phyloP scores from a whole-genome alignment of 2,888 invertebrate species.

The Drosophila pseudotalamancana region DNA sequence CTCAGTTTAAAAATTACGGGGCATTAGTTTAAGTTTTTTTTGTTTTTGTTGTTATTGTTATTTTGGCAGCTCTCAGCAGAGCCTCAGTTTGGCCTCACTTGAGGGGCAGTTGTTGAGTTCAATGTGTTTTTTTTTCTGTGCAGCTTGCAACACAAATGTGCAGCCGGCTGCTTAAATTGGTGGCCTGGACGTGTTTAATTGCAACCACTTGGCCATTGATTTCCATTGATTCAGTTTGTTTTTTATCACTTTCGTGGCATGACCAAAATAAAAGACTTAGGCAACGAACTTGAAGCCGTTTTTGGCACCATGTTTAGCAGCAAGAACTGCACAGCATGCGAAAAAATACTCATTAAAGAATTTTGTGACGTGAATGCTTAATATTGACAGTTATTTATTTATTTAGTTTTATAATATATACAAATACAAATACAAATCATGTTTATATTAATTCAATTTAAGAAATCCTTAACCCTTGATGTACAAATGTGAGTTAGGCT shows the following conservation, averaged over 20 bases:
- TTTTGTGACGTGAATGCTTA: neutral
- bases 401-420: too few relatives aligned
- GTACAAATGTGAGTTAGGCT: too few relatives aligned
- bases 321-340: neutral
- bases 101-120: slow-evolving; percentile 50
- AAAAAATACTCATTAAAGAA: neutral
- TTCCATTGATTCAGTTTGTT: slow-evolving; percentile 12
- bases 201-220: slow-evolving; percentile 31
- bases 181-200: slow-evolving; percentile 53
- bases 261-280: slow-evolving; percentile 76
- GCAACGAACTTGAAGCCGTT: slow-evolving; percentile 66
- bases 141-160: slow-evolving; percentile 52
- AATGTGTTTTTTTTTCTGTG: slow-evolving; percentile 51
- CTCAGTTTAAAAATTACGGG: slow-evolving; percentile 41
- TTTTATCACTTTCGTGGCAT: slow-evolving; percentile 32
- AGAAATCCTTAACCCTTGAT: too few relatives aligned
- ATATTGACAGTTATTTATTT: neutral
- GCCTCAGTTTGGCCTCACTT: slow-evolving; percentile 25
- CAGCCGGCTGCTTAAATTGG: slow-evolving; percentile 56
- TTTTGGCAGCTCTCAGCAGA: slow-evolving; percentile 33
- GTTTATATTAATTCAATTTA: too few relatives aligned
- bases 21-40: slow-evolving; percentile 11
- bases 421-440: too few relatives aligned
- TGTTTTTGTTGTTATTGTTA: slow-evolving; percentile 4
- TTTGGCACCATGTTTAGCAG: neutral